Evolutionary conservation across 1,140 invertebrate genomes (phyloP), one percentile per base, ranked within the genome.

Genomic region (Eurosta solidaginis): DNA sequence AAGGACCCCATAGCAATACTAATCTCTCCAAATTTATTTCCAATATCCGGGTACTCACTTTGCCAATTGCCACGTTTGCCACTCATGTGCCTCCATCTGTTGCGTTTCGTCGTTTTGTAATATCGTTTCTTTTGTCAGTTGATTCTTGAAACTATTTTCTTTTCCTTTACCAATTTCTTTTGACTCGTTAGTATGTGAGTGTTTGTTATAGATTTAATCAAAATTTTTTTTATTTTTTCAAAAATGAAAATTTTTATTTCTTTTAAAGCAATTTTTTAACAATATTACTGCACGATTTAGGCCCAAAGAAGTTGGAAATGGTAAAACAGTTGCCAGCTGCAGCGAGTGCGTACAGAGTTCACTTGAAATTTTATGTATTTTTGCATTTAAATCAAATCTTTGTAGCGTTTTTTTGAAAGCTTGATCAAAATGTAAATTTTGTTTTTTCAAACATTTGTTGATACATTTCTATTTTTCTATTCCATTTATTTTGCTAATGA

Each of bases 81-180:
- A 29, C n/a, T 59, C 54, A 17, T 59, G 12, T 33, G 54, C 25
- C 27, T 17, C 27, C 54, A 59, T 59, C 54, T 59, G 54, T 59
- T 59, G 27, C 33, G 54, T 59, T 59, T 59, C 54, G 54, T 59
- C 54, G 54, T 59, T 29, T 59, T 59, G 54, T 59, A 59, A 59
- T 33, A 17, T 59, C 27, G 29, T 59, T 59, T 59, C 54, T 17
- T 33, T 33, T 59, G 29, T 29, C 14, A 33, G 6, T 59, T 59
- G 25, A 3, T 22, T 14, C 25, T 3, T 47, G 14, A 59, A 59
- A 59, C 29, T 9, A 14, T 59, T 59, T 29, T 29, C 17, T 33
- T 33, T 59, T 22, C 12, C 54, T 29, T 54, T 12, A 25, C 9
- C 12, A 3, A 10, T 27, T 54, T 54, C 9, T 54, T 14, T n/a